Evolutionary conservation across 2,797 vertebrate genomes (phyloP), one percentile per base, ranked within the genome.

Genomic region (Cirrhinus mrigala): DNA sequence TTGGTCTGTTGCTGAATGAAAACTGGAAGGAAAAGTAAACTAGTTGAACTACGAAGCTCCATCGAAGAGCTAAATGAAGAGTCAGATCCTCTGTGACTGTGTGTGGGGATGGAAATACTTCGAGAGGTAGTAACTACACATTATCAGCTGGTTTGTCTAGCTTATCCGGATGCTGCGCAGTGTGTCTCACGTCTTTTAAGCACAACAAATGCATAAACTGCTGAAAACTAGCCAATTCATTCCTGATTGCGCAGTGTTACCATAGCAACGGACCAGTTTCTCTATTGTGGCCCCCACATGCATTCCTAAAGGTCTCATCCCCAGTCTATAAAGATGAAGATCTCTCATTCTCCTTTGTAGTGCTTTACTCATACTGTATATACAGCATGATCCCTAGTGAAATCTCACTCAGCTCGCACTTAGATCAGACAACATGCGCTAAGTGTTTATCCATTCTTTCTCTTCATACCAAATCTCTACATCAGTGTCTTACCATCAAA

Each of bases 261-360:
- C 94, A 94, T 94, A 93, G 93, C 92, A 95, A 96, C 93, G 24
- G 75, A 92, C 83, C 90, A 91, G 86, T 87, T 87, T 85, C n/a
- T 24, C 69, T 15, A 71, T 71, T n/a, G 20, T 22, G 66, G 48
- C 14, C 62, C 27, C 20, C 33, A 69, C 62, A 44, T 58, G 37
- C 37, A 71, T 71, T 70, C 33, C 50, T 54, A 46, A 81, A 70
- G 27, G 50, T 70, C 48, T 58, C 18, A 37, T 44, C 48, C 50
- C n/a, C 22, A 77, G 46, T 27, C 83, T 70, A 18, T 58, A 56
- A 58, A 48, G 33, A 78, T 76, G 11, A 58, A 50, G 24, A 60
- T 20, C 71, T 80, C 22, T n/a, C 22, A 33, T 73, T 74, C 56
- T 77, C 9, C 40, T 85, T 40, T 24, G 60, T 54, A 48, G 10